A percentile compares a stretch with the other conserved stretches of the same genome.
phyloP scores from a whole-genome alignment of 2,888 invertebrate genomes.

The Apamea sordens region DNA sequence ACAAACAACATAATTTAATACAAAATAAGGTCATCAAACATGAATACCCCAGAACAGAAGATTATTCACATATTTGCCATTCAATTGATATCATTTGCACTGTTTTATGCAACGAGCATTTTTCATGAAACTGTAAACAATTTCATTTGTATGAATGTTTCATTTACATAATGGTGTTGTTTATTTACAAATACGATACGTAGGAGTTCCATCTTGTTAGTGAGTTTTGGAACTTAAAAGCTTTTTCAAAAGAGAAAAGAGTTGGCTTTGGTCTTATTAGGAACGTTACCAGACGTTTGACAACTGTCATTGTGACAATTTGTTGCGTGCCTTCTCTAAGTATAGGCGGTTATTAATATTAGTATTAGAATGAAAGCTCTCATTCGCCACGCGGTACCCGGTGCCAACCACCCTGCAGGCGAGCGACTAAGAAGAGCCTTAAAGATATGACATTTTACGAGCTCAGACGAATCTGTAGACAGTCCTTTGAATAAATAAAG shows the following conservation, averaged over 20 bases:
- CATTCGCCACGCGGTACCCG: background rate
- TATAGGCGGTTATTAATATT: too few relatives aligned
- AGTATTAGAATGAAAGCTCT: background rate
- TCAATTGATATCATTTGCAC: conserved; percentile 37
- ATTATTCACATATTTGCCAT: conserved; percentile 48
- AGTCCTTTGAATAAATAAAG: conserved; percentile 45
- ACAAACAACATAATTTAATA: conserved; percentile 25
- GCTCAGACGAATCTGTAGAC: conserved; percentile 23
- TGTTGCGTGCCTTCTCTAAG: too few relatives aligned
- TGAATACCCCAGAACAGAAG: conserved; percentile 20
- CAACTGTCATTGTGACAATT: too few relatives aligned
- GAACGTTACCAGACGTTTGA: too few relatives aligned
- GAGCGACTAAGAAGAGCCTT: background rate
- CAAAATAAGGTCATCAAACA: conserved; percentile 26
- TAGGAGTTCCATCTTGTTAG: background rate
- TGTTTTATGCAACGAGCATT: conserved; percentile 20
- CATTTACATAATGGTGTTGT: conserved; percentile 17
- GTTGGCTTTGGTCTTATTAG: background rate
- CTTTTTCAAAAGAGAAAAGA: background rate
- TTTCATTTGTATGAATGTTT: conserved; percentile 24
- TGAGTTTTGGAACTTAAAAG: background rate
- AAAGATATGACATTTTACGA: conserved; percentile 23
- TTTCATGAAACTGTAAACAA: conserved; percentile 45
- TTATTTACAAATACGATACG: background rate
- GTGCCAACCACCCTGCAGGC: background rate